These are phyloP conservation scores for Leucosticte australis DNA, from an alignment of 2,113 vertebrate genomes.

Conservation along the genomic window DNA sequence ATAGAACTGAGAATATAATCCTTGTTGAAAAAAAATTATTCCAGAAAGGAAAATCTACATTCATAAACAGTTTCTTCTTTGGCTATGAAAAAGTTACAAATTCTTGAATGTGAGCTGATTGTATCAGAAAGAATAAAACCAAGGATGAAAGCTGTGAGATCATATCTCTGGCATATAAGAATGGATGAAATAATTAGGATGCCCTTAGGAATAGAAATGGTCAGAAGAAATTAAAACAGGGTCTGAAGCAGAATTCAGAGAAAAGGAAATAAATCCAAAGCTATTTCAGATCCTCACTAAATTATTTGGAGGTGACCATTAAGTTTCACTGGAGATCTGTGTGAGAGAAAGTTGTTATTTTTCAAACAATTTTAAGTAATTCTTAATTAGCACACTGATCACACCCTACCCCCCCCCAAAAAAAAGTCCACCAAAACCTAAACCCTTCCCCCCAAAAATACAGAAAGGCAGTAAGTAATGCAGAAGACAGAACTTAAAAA, in stretches of 20 bases:
- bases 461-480: neutral
- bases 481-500: neutral
- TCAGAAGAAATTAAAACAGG: neutral
- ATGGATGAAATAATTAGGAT: neutral
- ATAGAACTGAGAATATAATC: neutral
- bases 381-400: neutral
- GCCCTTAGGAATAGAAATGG: neutral
- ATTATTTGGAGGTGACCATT: neutral
- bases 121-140: neutral
- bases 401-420: rapidly evolving
- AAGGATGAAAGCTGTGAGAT: neutral
- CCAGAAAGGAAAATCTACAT: neutral
- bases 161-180: neutral
- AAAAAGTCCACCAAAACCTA: too few relatives aligned
- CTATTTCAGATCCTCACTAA: neutral
- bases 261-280: neutral
- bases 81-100: neutral
- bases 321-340: neutral
- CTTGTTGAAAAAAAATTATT: neutral
- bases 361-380: neutral
- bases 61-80: neutral
- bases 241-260: neutral
- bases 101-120: neutral
- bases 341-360: neutral
- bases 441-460: rapidly evolving